Base-by-base conservation (phyloP, 2,113 vertebrate genomes). In the Phoenicopterus ruber region DNA sequence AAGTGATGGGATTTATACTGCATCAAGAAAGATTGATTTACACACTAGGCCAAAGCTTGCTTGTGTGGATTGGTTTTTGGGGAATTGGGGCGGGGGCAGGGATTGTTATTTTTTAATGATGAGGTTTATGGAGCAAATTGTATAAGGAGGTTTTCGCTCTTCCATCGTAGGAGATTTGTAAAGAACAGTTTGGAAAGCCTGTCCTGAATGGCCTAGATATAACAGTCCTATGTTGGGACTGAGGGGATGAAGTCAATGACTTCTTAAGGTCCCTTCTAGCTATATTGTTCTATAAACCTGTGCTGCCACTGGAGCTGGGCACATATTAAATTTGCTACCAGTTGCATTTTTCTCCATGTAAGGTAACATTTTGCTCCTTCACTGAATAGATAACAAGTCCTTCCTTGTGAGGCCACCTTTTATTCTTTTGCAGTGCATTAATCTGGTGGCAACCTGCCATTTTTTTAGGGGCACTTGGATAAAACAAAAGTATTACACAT, bases 1-100 rank as follows among this genome's bases (percentile, higher is more conserved):
- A 77, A 70, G 57, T 2, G 3, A 12, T 42, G 36, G 28, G 28
- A 29, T 73, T 52, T 47, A 69, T 74, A 16, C 9, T 21, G 16
- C 18, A 10, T 58, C 25, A 40, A 17, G 31, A 69, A 88, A 69
- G 18, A 42, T 1, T 21, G 17, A 31, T 82, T 46, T n/a, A 70
- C 7, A 10, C 36, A 3, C 8, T 17, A 47, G 55, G 17, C 17
- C 55, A 47, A 36, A 72, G 17, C 32, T 55, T 73, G 46, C 42
- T 54, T 19, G 5, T 36, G 46, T 14, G 25, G 40, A 20, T 54
- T 16, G 3, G 16, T 66, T 42, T 29, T 25, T 22, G 2, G 3
- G 14, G 4, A 5, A 20, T 10, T 19, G 9, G 5, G 6, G 19
- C 1, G 17, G 8, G 4, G 13, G 12, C 31, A 4, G 17, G 3